phyloP scores from a whole-genome alignment of 2,113 vertebrate genomes.

The Astatoreochromis straeleni region DNA sequence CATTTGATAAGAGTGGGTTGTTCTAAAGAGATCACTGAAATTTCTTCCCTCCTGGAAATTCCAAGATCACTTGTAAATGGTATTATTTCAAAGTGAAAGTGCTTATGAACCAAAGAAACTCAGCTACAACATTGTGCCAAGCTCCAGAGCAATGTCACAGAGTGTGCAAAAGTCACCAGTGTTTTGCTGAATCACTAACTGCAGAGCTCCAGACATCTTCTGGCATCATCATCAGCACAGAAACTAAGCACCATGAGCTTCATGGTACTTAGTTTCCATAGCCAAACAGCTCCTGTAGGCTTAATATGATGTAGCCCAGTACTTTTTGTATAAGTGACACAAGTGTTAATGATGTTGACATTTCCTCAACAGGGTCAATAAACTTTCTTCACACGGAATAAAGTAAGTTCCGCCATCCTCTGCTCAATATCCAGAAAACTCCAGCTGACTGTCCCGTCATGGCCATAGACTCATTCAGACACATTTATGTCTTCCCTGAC shows the following conservation, averaged over 20 bases:
- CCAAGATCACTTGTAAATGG: neutral
- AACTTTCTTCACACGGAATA: slow-evolving; percentile 97
- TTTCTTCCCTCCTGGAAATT: neutral
- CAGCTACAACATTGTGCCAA: neutral
- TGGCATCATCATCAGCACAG: neutral
- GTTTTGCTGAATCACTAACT: neutral
- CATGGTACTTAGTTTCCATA: neutral
- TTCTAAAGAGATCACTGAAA: neutral
- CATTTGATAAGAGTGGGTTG: neutral
- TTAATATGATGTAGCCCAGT: neutral
- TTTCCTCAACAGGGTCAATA: slow-evolving; percentile 81
- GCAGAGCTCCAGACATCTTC: neutral
- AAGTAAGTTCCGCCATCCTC: slow-evolving; percentile 94
- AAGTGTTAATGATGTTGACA: neutral
- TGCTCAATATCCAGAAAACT: slow-evolving; percentile 96
- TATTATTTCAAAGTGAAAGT: neutral
- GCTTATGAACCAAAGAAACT: neutral
- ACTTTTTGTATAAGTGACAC: neutral
- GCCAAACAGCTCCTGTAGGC: neutral
- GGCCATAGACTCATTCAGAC: slow-evolving; percentile 97
- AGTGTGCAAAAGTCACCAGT: neutral
- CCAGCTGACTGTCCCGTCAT: slow-evolving; percentile 92
- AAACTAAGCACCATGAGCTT: neutral
- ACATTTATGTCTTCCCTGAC: slow-evolving; percentile 97
- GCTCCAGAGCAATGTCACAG: neutral